phyloP scores from a whole-genome alignment of 2,888 invertebrate species.

The Erebia ligea region DNA sequence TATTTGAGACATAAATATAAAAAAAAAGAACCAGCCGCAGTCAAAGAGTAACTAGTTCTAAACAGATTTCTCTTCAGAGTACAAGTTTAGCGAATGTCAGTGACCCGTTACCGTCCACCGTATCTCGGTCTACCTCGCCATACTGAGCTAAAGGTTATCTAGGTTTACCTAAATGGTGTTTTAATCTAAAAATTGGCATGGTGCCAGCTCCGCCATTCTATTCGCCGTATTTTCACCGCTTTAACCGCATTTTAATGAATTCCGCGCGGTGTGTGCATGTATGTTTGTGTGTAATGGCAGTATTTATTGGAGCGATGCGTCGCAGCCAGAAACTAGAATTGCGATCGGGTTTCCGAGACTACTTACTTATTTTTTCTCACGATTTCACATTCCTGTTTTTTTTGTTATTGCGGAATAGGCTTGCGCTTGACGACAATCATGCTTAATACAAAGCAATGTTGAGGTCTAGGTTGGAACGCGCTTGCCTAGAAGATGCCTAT shows the following conservation, averaged over 20 bases:
- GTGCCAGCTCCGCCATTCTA: slow-evolving; percentile 60
- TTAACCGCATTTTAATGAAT: slow-evolving; percentile 72
- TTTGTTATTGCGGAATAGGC: no score
- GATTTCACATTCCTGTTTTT: neutral
- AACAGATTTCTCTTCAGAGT: slow-evolving; percentile 34
- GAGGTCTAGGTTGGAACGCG: no score
- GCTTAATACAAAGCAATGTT: no score
- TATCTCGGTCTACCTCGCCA: slow-evolving; percentile 18
- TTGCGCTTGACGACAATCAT: no score
- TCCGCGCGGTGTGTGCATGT: slow-evolving; percentile 33
- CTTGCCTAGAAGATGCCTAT: no score
- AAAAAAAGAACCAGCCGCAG: slow-evolving; percentile 17
- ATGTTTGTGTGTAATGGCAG: slow-evolving; percentile 19
- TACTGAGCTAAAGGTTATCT: slow-evolving; percentile 11
- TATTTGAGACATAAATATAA: neutral
- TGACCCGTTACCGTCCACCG: slow-evolving; percentile 36
- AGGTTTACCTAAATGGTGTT: slow-evolving; percentile 24
- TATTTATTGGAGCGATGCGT: slow-evolving; percentile 18
- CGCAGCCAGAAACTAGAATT: slow-evolving; percentile 12
- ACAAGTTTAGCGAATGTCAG: slow-evolving; percentile 40
- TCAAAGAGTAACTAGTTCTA: slow-evolving; percentile 31
- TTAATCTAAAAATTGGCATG: slow-evolving; percentile 64
- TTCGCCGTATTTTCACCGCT: slow-evolving; percentile 66
- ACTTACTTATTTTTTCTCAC: neutral
- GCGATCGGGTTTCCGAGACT: neutral